Evolutionary conservation across 2,797 vertebrate genomes (phyloP).

Genomic region (Yasuhikotakia modesta): DNA sequence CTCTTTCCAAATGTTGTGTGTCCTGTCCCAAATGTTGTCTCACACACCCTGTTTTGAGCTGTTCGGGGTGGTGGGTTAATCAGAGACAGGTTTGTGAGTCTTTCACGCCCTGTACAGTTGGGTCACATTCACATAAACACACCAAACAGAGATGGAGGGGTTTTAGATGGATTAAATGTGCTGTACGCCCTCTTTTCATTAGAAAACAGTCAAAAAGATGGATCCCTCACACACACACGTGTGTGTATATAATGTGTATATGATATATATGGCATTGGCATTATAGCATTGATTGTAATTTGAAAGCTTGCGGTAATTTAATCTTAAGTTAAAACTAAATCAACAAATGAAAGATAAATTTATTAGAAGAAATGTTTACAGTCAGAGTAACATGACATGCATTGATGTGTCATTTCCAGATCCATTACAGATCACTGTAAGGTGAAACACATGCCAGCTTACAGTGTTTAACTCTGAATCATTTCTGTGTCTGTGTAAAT

Average conservation of each 20-base stretch:
- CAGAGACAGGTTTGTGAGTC: constrained; percentile 43
- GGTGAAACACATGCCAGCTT: constrained; percentile 1
- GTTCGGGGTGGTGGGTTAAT: constrained; percentile 49
- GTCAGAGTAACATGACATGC: neutral
- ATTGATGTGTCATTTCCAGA: neutral
- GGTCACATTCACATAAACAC: constrained; percentile 47
- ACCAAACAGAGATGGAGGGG: constrained; percentile 22
- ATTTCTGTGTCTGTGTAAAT: constrained; percentile 18
- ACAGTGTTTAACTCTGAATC: constrained; percentile 11
- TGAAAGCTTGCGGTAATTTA: too few species aligned
- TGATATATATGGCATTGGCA: too few species aligned
- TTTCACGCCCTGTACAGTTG: constrained; percentile 53
- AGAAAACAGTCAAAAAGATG: constrained; percentile 18
- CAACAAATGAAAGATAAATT: neutral
- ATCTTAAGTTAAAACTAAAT: neutral
- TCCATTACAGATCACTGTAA: neutral
- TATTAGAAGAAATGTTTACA: neutral
- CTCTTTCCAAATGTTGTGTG: constrained; percentile 53
- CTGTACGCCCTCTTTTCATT: neutral
- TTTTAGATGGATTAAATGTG: constrained; percentile 34
- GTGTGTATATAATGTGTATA: too few species aligned
- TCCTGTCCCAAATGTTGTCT: constrained; percentile 43
- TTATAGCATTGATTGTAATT: too few species aligned
- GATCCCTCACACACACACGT: constrained; percentile 30
- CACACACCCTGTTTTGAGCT: constrained; percentile 34